These are phyloP conservation scores for Acrocephalus kingi DNA, from an alignment of 2,113 vertebrate species.

Conservation along the genomic window DNA sequence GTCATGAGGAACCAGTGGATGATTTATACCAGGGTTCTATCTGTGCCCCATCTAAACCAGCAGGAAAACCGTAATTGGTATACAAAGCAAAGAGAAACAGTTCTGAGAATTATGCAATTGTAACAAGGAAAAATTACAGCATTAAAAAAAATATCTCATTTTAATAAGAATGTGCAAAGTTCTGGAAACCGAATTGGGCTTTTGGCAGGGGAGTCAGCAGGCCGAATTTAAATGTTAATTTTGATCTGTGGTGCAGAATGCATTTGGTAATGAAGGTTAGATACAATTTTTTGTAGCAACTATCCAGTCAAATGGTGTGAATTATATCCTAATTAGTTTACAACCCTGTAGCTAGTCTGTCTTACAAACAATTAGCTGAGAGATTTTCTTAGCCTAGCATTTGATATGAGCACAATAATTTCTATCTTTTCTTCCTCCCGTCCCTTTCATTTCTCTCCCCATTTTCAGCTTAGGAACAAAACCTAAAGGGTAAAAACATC, in stretches of 20 bases:
- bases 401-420: not conserved
- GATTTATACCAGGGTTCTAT: not conserved
- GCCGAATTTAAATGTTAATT: not conserved
- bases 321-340: slow-evolving; percentile 50
- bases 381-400: not conserved
- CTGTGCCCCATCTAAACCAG: not conserved
- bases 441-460: not conserved
- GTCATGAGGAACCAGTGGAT: not conserved
- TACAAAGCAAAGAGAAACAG: not conserved
- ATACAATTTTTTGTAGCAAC: not conserved
- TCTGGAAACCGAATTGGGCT: not conserved
- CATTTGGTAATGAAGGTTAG: not conserved
- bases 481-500: not conserved
- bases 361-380: slow-evolving; percentile 24
- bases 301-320: not conserved
- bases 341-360: slow-evolving; percentile 7
- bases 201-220: not conserved
- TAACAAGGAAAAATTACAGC: not conserved
- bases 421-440: not conserved
- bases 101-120: not conserved
- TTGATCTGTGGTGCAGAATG: slow-evolving; percentile 6
- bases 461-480: not conserved
- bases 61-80: not conserved
- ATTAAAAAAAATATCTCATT: not conserved
- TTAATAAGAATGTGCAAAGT: not conserved